Conservation (phyloP, 2,888 invertebrate genomes). For the Netelia inedita region DNA sequence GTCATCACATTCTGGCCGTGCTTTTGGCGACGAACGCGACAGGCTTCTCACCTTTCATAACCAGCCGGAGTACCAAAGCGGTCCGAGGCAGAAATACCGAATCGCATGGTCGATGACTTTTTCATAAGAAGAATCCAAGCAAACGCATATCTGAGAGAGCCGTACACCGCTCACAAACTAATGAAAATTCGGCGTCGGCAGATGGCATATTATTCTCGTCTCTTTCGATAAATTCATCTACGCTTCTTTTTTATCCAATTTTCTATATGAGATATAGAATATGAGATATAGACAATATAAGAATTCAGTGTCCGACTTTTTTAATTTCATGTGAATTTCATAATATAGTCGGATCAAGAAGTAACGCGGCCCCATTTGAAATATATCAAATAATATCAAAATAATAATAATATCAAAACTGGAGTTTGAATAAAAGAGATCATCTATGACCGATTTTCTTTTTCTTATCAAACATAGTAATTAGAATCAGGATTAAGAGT, state of each 20-base stretch:
- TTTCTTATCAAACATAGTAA: too few species aligned
- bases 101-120: conserved; percentile 44
- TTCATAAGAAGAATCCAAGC: conserved; percentile 51
- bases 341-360: too few species aligned
- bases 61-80: not conserved
- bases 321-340: not conserved
- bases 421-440: too few species aligned
- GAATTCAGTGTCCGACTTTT: not conserved
- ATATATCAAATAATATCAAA: too few species aligned
- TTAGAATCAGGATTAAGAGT: too few species aligned
- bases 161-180: conserved; percentile 53
- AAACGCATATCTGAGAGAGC: conserved; percentile 63
- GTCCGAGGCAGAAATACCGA: conserved; percentile 12
- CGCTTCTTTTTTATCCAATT: conserved; percentile 2
- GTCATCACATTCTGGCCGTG: conserved; percentile 13
- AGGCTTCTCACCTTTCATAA: conserved; percentile 4
- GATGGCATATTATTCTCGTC: conserved; percentile 60
- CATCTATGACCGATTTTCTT: too few species aligned
- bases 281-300: too few species aligned
- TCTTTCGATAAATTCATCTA: conserved; percentile 53
- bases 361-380: too few species aligned
- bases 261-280: too few species aligned
- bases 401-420: too few species aligned
- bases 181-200: conserved; percentile 59
- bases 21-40: not conserved